A percentile compares a stretch with the other conserved stretches of the same genome.
phyloP scores from a whole-genome alignment of 2,113 vertebrate species.

The Thamnophis sirtalis region DNA sequence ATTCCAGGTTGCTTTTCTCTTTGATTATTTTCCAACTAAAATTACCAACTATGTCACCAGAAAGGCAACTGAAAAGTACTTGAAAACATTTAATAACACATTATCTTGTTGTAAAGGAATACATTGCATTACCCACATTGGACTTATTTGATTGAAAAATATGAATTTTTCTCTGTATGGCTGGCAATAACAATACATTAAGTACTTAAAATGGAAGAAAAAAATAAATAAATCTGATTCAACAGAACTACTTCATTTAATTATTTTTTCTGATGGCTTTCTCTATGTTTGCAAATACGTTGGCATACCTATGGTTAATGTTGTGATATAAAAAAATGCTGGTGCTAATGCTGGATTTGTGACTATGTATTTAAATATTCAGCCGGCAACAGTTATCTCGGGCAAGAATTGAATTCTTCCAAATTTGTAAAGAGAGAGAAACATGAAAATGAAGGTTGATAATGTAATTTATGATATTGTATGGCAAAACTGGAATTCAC shows the following conservation, averaged over 20 bases:
- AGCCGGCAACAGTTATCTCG: neutral
- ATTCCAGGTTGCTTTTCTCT: no score
- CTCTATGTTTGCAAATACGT: no score
- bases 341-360: neutral
- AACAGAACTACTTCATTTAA: neutral
- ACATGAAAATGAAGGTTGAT: no score
- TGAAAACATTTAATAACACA: neutral
- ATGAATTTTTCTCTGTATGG: no score
- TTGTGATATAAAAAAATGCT: neutral
- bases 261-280: neutral
- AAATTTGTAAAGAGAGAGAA: neutral
- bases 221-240: neutral
- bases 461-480: no score
- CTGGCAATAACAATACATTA: neutral
- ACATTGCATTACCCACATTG: conserved; percentile 28
- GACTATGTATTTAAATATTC: neutral
- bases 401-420: neutral
- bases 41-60: neutral
- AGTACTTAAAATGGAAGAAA: neutral
- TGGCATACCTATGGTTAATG: neutral
- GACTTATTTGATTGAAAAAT: neutral
- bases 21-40: no score
- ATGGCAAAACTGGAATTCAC: no score
- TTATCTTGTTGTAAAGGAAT: neutral
- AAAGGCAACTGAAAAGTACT: neutral